Percentiles rank a stretch among this genome's conserved stretches.
phyloP scores from a whole-genome alignment of 2,797 vertebrate genomes.

The Podarcis siculus region DNA sequence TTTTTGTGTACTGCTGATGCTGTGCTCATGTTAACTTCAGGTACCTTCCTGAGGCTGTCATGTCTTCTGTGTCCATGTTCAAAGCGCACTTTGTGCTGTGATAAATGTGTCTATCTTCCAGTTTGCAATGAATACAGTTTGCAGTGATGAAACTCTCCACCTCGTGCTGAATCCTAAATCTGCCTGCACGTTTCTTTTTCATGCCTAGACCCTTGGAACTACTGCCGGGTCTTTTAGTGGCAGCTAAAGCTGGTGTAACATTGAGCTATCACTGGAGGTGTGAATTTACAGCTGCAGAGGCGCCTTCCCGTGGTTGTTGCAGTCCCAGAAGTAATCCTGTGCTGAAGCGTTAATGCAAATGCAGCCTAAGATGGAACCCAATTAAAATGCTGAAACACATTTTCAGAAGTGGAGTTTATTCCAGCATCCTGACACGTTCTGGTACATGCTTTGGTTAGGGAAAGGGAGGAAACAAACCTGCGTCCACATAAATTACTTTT shows the following conservation, averaged over 20 bases:
- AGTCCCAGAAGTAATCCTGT: constrained; percentile 1
- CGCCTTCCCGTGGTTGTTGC: not conserved
- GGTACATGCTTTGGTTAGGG: constrained; percentile 80
- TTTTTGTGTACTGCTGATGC: not conserved
- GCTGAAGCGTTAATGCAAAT: not conserved
- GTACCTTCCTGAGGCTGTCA: no score
- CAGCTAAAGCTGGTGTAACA: not conserved
- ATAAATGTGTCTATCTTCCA: not conserved
- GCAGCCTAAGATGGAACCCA: not conserved
- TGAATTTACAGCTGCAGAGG: not conserved
- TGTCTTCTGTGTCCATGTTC: not conserved
- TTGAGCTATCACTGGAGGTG: not conserved
- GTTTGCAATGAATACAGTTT: not conserved
- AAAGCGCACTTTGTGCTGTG: not conserved
- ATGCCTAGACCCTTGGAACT: not conserved
- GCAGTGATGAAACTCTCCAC: not conserved
- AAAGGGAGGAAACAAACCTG: constrained; percentile 68
- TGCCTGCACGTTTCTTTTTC: not conserved
- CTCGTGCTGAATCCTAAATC: not conserved
- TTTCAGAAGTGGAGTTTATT: constrained; percentile 80
- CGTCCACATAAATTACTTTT: constrained; percentile 66
- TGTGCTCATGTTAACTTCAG: not conserved
- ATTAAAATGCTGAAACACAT: constrained; percentile 51
- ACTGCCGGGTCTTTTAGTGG: no score
- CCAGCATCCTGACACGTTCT: constrained; percentile 73